Conservation (phyloP, 2,888 invertebrate genomes). For the Allacma fusca region DNA sequence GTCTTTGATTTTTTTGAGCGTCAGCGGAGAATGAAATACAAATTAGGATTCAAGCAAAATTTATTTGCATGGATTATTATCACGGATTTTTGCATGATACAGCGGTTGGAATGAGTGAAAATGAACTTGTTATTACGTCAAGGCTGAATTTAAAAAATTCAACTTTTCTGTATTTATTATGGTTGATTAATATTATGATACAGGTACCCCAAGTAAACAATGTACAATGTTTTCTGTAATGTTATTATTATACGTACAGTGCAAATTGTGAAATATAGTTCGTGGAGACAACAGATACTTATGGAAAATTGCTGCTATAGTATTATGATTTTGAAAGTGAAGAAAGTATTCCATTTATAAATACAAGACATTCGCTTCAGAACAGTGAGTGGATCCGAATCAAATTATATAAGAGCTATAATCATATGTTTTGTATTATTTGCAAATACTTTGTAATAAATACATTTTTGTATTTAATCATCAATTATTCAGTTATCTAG, state of each 20-base stretch:
- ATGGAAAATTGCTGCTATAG: conserved; percentile 12
- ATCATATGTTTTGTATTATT: conserved; percentile 20
- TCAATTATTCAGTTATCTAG: background rate
- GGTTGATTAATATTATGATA: background rate
- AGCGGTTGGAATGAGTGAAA: too few relatives aligned
- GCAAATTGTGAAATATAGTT: conserved; percentile 9
- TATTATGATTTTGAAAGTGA: background rate
- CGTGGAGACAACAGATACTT: conserved; percentile 16
- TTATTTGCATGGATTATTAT: too few relatives aligned
- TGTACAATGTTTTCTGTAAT: background rate
- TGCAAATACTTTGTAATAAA: conserved; percentile 23
- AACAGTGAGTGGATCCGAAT: conserved; percentile 16
- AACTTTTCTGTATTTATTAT: conserved; percentile 11
- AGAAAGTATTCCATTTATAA: conserved; percentile 14
- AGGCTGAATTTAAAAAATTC: conserved; percentile 16
- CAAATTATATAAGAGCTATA: background rate
- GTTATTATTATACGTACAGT: background rate
- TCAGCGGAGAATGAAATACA: too few relatives aligned
- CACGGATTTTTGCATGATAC: background rate
- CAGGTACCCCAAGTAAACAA: background rate
- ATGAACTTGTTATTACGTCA: background rate
- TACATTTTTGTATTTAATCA: conserved; percentile 12
- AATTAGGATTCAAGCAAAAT: too few relatives aligned
- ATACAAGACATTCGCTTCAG: conserved; percentile 5
- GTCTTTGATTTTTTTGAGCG: too few relatives aligned